phyloP scores from a whole-genome alignment of 2,797 vertebrate genomes.

The Nannoperca australis region DNA sequence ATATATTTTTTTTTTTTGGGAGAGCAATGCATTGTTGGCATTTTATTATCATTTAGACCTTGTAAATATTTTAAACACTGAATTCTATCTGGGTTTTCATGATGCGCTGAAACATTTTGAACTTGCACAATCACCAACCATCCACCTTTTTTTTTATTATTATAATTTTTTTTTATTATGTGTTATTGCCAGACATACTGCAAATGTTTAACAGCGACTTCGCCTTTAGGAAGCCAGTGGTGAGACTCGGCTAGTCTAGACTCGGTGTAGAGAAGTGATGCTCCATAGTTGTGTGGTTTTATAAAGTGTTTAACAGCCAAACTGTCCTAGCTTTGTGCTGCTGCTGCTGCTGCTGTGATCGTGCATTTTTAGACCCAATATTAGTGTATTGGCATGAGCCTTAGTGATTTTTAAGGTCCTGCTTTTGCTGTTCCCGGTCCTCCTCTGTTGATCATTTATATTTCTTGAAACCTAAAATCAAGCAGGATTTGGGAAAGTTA shows the following conservation, averaged over 20 bases:
- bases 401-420: slow-evolving; percentile 33
- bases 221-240: slow-evolving; percentile 48
- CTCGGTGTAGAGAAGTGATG: slow-evolving; percentile 13
- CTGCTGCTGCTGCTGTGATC: slow-evolving; percentile 54
- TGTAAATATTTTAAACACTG: slow-evolving; percentile 86
- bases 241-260: slow-evolving; percentile 38
- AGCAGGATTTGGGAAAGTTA: slow-evolving; percentile 17
- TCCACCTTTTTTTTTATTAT: slow-evolving; percentile 39
- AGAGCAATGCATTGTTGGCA: slow-evolving; percentile 60
- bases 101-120: slow-evolving; percentile 70
- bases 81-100: slow-evolving; percentile 72
- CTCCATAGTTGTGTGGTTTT: slow-evolving; percentile 36
- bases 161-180: slow-evolving; percentile 18
- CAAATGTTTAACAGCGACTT: slow-evolving; percentile 51
- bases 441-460: slow-evolving; percentile 3
- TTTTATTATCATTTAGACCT: slow-evolving; percentile 73
- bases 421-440: slow-evolving; percentile 27
- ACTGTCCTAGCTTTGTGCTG: slow-evolving; percentile 51
- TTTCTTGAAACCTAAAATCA: slow-evolving; percentile 3
- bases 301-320: slow-evolving; percentile 62
- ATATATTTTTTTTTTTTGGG: slow-evolving; percentile 44
- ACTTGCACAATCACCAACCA: slow-evolving; percentile 79
- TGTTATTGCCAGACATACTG: slow-evolving; percentile 73
- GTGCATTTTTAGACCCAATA: slow-evolving; percentile 47
- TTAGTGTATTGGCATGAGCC: slow-evolving; percentile 19